Evolutionary conservation across 2,113 vertebrate genomes (phyloP).

Genomic region (Notarius lentiginosus): DNA sequence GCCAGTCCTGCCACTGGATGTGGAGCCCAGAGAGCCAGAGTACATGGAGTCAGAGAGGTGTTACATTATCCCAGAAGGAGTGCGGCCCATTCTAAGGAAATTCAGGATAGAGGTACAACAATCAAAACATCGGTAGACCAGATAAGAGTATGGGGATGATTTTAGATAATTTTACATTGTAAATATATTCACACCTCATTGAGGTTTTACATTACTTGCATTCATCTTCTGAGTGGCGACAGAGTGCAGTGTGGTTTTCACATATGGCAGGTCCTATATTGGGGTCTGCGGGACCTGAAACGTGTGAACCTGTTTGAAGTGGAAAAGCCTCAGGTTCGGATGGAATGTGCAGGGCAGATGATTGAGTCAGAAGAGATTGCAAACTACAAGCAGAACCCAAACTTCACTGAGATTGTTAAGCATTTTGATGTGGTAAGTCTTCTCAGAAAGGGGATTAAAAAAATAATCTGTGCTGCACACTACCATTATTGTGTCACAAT

Average conservation of each 20-base stretch:
- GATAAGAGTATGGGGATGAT: background rate
- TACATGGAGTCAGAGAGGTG: conserved; percentile 66
- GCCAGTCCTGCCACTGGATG: conserved; percentile 79
- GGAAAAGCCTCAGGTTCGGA: conserved; percentile 82
- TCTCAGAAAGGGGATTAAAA: background rate
- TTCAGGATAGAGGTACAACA: conserved; percentile 86
- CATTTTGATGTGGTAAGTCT: conserved; percentile 84
- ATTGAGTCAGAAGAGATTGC: conserved; percentile 88
- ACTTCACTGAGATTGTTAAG: conserved; percentile 85
- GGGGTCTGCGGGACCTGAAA: conserved; percentile 87
- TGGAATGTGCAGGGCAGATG: conserved; percentile 84
- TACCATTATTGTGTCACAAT: background rate
- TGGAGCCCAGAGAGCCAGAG: conserved; percentile 79
- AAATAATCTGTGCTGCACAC: background rate
- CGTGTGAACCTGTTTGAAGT: conserved; percentile 89
- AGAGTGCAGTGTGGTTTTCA: conserved; percentile 1
- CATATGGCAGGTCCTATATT: conserved; percentile 83
- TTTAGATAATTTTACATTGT: background rate
- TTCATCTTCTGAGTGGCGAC: background rate
- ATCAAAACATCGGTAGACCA: background rate
- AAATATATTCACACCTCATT: background rate
- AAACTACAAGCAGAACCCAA: conserved; percentile 80
- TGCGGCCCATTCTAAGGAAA: conserved; percentile 82
- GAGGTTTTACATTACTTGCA: background rate
- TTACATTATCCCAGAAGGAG: conserved; percentile 82